Evolutionary conservation across 2,113 vertebrate species (phyloP), one percentile per base, ranked within the genome.

Genomic region (Platichthys flesus): DNA sequence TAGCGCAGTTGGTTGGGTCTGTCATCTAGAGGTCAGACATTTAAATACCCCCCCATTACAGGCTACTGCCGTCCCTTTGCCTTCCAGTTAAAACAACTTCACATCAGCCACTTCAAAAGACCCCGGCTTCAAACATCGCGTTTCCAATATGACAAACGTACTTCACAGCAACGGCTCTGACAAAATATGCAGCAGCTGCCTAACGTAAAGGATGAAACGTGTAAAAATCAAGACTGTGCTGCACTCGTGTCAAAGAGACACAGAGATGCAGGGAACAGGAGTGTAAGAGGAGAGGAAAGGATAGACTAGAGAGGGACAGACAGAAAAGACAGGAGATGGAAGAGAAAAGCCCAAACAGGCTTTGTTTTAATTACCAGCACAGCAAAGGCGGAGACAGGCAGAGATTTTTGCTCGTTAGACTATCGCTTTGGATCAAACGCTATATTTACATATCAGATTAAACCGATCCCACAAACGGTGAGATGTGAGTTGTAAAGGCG

Each of bases 361-460:
- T 95, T 95, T 96, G 94, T 96, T 94, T 95, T 97, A 95, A 97
- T 96, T 96, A 96, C 86, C 93, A 93, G 85, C 37, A 78, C 51
- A 69, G 85, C 86, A 83, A 88, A 90, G 88, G 85, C 60, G 69
- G 78, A 71, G 85, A 81, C 89, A 88, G 79, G 72, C 74, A 62
- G 90, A 88, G 77, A 85, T 79, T 95, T 89, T 83, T 90, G 93
- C 95, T 97, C 95, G 95, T 98, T 97, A 97, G 94, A 92, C 93
- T 91, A 89, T 91, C 87, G 86, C 94, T 95, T 94, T 95, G 94
- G 95, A 96, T 95, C 96, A 96, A 96, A 95, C 93, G 88, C 88
- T 92, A 92, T 96, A 98, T 98, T 98, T 98, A 97, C 97, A 97
- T 98, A 96, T 96, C 95, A 95, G 96, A 98, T 97, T 97, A 96